Conservation (phyloP, 2,888 invertebrate species). For the Ceratothoa steindachneri region DNA sequence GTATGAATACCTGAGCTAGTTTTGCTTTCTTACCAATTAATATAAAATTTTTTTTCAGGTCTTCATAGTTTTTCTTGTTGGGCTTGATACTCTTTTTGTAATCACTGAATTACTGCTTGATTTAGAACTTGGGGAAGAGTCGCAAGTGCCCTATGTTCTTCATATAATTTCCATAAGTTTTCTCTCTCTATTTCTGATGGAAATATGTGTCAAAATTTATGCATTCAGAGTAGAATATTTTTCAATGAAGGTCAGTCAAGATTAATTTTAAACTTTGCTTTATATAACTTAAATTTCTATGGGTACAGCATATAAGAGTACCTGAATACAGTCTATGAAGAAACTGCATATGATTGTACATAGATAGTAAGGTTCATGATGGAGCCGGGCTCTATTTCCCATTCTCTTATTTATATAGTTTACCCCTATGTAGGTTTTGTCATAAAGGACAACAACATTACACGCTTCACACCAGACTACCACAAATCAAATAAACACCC, state of each 20-base stretch:
- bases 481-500: too few relatives aligned
- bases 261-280: neutral
- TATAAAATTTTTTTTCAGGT: constrained; percentile 52
- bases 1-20: too few relatives aligned
- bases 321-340: too few relatives aligned
- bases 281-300: neutral
- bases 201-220: constrained; percentile 52
- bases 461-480: too few relatives aligned
- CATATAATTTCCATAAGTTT: constrained; percentile 53
- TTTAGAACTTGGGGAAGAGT: constrained; percentile 51
- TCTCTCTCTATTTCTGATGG: constrained; percentile 53
- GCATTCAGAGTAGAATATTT: constrained; percentile 53
- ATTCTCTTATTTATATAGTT: too few relatives aligned
- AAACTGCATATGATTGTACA: too few relatives aligned
- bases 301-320: too few relatives aligned
- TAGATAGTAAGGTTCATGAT: too few relatives aligned
- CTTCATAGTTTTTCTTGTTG: constrained; percentile 52
- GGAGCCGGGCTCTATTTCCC: too few relatives aligned
- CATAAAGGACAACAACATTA: too few relatives aligned
- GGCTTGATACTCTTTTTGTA: constrained; percentile 54
- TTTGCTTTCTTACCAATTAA: too few relatives aligned
- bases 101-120: constrained; percentile 54
- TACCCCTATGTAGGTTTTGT: too few relatives aligned
- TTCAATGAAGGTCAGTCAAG: constrained; percentile 34
- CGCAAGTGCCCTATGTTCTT: constrained; percentile 50